A percentile compares a stretch with the other conserved stretches of the same genome.
Evolutionary conservation across 1,140 invertebrate genomes (phyloP).

Genomic region (Calliopsis andreniformis): DNA sequence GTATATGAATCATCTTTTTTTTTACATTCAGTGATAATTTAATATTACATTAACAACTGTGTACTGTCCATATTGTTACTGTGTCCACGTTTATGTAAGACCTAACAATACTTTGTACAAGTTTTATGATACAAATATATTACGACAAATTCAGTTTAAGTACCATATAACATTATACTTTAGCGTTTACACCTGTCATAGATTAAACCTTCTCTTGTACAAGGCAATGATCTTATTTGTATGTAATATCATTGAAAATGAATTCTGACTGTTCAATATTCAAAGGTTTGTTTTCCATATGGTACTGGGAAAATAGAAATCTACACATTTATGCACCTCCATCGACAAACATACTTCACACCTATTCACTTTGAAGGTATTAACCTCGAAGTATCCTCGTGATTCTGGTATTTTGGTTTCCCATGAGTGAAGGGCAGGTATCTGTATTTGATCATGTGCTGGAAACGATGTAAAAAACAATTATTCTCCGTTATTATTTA

Average conservation of each 20-base stretch:
- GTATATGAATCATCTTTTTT: slow-evolving; percentile 45
- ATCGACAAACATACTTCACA: slow-evolving; percentile 68
- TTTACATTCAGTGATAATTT: slow-evolving; percentile 63
- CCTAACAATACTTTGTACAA: slow-evolving; percentile 81
- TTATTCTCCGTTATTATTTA: background rate
- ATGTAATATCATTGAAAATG: slow-evolving; percentile 53
- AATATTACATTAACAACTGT: slow-evolving; percentile 68
- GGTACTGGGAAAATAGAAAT: slow-evolving; percentile 69
- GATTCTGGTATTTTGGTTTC: slow-evolving; percentile 94
- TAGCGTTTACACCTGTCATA: slow-evolving; percentile 47
- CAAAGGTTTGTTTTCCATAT: slow-evolving; percentile 30
- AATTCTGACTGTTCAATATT: slow-evolving; percentile 41
- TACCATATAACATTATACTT: slow-evolving; percentile 62
- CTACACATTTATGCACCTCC: slow-evolving; percentile 73
- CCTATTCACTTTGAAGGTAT: slow-evolving; percentile 76
- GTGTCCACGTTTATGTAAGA: slow-evolving; percentile 75
- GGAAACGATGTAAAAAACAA: slow-evolving; percentile 77
- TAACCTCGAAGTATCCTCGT: slow-evolving; percentile 83
- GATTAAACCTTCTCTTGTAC: slow-evolving; percentile 54
- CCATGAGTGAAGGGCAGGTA: slow-evolving; percentile 99
- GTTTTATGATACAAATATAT: slow-evolving; percentile 81
- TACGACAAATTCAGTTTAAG: slow-evolving; percentile 77
- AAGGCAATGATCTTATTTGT: slow-evolving; percentile 55
- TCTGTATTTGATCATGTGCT: slow-evolving; percentile 99
- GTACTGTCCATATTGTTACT: slow-evolving; percentile 66